These are phyloP conservation scores for Gandaritis pyraliata DNA, from an alignment of 2,888 invertebrate species.

Conservation along the genomic window DNA sequence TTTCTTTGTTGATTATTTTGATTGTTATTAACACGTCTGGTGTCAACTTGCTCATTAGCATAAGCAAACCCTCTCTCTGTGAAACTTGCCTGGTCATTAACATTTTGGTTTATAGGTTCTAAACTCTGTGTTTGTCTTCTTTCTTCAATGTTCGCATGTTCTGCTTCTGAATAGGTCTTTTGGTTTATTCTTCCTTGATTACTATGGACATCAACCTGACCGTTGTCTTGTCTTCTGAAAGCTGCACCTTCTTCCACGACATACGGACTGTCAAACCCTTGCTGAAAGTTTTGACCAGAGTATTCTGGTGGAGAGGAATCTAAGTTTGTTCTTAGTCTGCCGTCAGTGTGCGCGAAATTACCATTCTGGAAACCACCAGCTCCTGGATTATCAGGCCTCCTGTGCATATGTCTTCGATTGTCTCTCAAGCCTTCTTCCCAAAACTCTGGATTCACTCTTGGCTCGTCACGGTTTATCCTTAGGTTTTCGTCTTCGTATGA, in stretches of 20 bases:
- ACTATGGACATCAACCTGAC: conserved; percentile 19
- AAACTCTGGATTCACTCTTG: conserved; percentile 1
- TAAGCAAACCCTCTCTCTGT: neutral
- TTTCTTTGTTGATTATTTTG: conserved; percentile 3
- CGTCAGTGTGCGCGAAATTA: conserved; percentile 21
- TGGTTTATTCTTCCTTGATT: conserved; percentile 16
- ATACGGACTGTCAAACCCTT: conserved; percentile 10
- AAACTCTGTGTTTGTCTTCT: conserved; percentile 2
- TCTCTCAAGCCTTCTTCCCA: neutral
- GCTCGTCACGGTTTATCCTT: neutral
- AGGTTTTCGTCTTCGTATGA: neutral
- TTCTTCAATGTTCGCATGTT: neutral
- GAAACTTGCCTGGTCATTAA: neutral
- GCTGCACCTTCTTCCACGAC: conserved; percentile 28
- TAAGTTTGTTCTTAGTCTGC: conserved; percentile 27
- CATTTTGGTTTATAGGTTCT: conserved; percentile 1
- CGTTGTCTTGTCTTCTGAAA: conserved; percentile 13
- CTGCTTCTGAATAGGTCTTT: neutral
- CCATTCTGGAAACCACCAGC: conserved; percentile 29
- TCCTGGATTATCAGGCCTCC: neutral
- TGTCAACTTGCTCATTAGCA: conserved; percentile 1
- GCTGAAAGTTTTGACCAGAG: conserved; percentile 10
- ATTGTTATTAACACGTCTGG: conserved; percentile 1
- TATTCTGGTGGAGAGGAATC: conserved; percentile 6
- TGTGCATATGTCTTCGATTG: neutral